These are phyloP conservation scores for Thyatira batis DNA, from an alignment of 2,888 invertebrate species.

Conservation along the genomic window DNA sequence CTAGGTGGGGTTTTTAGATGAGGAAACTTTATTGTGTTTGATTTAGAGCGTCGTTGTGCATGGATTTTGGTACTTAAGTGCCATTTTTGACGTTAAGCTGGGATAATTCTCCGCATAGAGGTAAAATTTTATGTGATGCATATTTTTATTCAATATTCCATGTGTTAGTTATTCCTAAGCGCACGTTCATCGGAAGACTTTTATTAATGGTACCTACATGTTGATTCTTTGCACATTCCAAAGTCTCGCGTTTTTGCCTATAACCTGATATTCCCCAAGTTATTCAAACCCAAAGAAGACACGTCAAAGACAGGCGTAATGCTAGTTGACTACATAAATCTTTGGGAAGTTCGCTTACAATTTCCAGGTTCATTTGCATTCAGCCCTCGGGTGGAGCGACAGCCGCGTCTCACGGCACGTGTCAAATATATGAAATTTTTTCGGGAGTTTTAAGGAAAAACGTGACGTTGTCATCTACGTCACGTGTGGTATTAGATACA, in stretches of 20 bases:
- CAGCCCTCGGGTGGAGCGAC: slow-evolving; percentile 20
- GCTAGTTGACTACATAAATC: slow-evolving; percentile 4
- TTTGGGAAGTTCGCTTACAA: slow-evolving; percentile 3
- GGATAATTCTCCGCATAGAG: background rate
- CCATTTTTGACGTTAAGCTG: background rate
- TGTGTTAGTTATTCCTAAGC: too few species aligned
- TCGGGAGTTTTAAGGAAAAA: slow-evolving; percentile 39
- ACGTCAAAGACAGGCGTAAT: slow-evolving; percentile 5
- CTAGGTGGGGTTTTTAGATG: slow-evolving; percentile 35
- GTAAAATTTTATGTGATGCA: background rate
- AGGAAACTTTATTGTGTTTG: slow-evolving; percentile 18
- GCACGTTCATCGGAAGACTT: too few species aligned
- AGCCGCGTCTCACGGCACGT: slow-evolving; percentile 39
- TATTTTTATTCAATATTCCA: background rate
- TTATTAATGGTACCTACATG: too few species aligned
- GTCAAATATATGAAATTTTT: slow-evolving; percentile 50
- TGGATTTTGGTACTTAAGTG: slow-evolving; percentile 4
- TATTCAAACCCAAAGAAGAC: background rate
- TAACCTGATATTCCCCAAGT: background rate
- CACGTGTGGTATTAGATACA: slow-evolving; percentile 23
- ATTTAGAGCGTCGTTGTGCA: slow-evolving; percentile 31
- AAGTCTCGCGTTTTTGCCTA: background rate
- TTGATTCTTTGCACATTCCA: background rate
- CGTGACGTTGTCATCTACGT: slow-evolving; percentile 43
- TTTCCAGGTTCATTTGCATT: slow-evolving; percentile 40